A percentile compares a stretch with the other conserved stretches of the same genome.
phyloP scores from a whole-genome alignment of 2,888 invertebrate genomes.

The Leptodirus hochenwartii region DNA sequence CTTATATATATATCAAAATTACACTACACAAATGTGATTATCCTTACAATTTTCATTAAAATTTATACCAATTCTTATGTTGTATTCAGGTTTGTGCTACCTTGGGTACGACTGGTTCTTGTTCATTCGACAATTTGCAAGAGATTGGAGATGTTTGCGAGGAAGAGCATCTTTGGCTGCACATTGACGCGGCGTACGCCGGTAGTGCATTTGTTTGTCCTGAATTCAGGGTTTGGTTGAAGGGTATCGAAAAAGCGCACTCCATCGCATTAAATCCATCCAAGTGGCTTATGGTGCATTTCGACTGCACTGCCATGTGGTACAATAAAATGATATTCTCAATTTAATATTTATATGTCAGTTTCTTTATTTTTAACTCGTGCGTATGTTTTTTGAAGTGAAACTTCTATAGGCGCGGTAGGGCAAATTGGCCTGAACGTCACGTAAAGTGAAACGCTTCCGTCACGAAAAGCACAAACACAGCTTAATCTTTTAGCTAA shows the following conservation, averaged over 20 bases:
- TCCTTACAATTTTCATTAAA: too few species aligned
- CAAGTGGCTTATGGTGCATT: constrained; percentile 98
- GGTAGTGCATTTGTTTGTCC: constrained; percentile 93
- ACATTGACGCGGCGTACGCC: constrained; percentile 96
- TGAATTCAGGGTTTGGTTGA: constrained; percentile 78
- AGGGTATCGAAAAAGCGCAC: constrained; percentile 80
- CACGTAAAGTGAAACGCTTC: too few species aligned
- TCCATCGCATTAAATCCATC: constrained; percentile 98
- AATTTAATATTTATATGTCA: constrained; percentile 16
- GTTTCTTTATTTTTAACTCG: constrained; percentile 1
- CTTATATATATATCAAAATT: too few species aligned
- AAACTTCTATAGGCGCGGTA: too few species aligned
- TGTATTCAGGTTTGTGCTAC: constrained; percentile 89
- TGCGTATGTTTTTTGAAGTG: too few species aligned
- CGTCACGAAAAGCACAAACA: too few species aligned
- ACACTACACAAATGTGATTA: too few species aligned
- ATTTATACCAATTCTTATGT: too few species aligned
- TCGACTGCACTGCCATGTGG: constrained; percentile 99
- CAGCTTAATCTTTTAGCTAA: too few species aligned
- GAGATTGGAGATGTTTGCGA: constrained; percentile 48
- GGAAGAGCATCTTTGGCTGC: constrained; percentile 80
- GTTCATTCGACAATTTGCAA: constrained; percentile 83
- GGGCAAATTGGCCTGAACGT: too few species aligned
- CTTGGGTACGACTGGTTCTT: constrained; percentile 91
- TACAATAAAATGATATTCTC: constrained; percentile 26